A percentile compares a stretch with the other conserved stretches of the same genome.
phyloP scores from a whole-genome alignment of 92 coral and sea anemone species.

The Isaurus tuberculatus region DNA sequence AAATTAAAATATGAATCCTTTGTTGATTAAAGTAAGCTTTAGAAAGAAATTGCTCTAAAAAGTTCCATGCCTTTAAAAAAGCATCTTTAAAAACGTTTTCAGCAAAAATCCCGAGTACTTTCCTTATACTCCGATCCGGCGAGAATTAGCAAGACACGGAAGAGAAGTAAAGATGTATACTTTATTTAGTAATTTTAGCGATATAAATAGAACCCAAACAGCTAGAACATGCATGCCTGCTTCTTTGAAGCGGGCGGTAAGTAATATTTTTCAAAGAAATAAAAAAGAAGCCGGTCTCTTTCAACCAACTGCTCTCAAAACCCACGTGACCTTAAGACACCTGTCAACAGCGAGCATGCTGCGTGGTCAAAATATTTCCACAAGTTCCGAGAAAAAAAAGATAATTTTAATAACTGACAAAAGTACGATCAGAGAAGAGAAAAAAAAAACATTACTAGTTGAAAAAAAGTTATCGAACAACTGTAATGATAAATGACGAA shows the following conservation, averaged over 20 bases:
- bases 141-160: not conserved
- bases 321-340: slow-evolving; percentile 33
- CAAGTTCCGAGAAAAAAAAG: slow-evolving; percentile 16
- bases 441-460: not conserved
- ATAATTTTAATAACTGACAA: not conserved
- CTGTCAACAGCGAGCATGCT: slow-evolving; percentile 8
- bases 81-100: not conserved
- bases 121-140: not conserved
- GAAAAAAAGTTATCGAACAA: not conserved
- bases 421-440: not conserved
- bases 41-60: not conserved
- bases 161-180: not conserved
- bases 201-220: not conserved
- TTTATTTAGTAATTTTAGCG: not conserved
- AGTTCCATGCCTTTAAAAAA: not conserved
- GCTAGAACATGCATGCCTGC: no score
- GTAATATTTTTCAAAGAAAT: not conserved
- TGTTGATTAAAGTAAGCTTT: not conserved
- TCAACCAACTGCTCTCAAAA: slow-evolving; percentile 1
- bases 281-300: not conserved
- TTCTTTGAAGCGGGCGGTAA: not conserved
- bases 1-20: not conserved
- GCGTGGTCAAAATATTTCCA: slow-evolving; percentile 25
- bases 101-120: not conserved
- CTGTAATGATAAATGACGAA: not conserved